Evolutionary conservation across 2,888 invertebrate species (phyloP).

Genomic region (Drepana falcataria): DNA sequence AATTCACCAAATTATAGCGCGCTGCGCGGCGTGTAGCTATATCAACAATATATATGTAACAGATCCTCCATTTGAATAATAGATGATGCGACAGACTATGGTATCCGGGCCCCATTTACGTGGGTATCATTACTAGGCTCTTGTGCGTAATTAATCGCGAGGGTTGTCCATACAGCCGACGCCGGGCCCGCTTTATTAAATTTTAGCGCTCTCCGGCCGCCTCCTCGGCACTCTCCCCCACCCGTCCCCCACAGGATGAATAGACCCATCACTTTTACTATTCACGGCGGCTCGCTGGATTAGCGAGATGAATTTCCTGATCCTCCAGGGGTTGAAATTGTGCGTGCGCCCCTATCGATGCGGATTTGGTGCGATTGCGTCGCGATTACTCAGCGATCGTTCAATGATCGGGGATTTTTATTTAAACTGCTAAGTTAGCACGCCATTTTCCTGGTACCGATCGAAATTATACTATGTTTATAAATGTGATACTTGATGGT

Average conservation of each 20-base stretch:
- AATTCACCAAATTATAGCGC: neutral
- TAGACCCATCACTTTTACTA: slow-evolving; percentile 77
- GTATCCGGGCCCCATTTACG: slow-evolving; percentile 32
- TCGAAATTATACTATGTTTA: too few relatives aligned
- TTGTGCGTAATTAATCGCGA: slow-evolving; percentile 74
- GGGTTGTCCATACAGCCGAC: slow-evolving; percentile 51
- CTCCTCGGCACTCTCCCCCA: slow-evolving; percentile 22
- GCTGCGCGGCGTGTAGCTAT: slow-evolving; percentile 7
- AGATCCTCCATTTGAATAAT: slow-evolving; percentile 43
- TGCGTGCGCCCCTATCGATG: slow-evolving; percentile 51
- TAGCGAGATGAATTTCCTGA: slow-evolving; percentile 73
- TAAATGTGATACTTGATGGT: too few relatives aligned
- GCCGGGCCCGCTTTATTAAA: slow-evolving; percentile 73
- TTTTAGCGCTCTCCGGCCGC: slow-evolving; percentile 68
- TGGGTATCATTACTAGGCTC: slow-evolving; percentile 63
- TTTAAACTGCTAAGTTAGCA: neutral
- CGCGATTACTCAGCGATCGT: slow-evolving; percentile 36
- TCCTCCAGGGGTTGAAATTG: slow-evolving; percentile 58
- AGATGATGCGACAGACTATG: slow-evolving; percentile 40
- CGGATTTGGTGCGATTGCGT: slow-evolving; percentile 49
- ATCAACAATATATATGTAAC: slow-evolving; percentile 22
- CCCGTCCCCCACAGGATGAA: slow-evolving; percentile 48
- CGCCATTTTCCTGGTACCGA: neutral
- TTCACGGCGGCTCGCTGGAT: slow-evolving; percentile 66
- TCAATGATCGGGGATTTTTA: slow-evolving; percentile 8